phyloP scores from a whole-genome alignment of 2,797 vertebrate genomes.

The Cottoperca gobio region DNA sequence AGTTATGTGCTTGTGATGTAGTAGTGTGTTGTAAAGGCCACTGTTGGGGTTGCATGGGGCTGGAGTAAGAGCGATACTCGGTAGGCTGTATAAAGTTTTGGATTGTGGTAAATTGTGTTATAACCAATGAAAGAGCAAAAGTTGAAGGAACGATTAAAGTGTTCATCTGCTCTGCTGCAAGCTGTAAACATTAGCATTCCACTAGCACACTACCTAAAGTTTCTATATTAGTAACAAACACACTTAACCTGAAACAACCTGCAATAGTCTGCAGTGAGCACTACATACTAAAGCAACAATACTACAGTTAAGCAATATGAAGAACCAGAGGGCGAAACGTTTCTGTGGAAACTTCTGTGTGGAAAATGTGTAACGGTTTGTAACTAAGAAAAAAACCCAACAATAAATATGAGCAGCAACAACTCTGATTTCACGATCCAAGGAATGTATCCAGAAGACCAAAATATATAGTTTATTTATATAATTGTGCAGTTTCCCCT shows the following conservation, averaged over 20 bases:
- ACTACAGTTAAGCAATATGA: background rate
- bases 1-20: background rate
- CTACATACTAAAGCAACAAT: background rate
- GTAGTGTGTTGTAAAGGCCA: no score
- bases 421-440: background rate
- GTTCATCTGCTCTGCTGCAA: no score
- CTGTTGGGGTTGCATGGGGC: no score
- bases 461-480: background rate
- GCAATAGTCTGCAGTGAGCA: background rate
- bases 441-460: background rate
- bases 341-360: background rate
- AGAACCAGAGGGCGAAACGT: background rate
- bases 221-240: background rate
- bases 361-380: background rate
- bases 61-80: no score
- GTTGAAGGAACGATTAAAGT: no score
- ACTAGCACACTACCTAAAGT: no score
- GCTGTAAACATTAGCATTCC: no score
- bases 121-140: no score
- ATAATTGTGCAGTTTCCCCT: slow-evolving; percentile 18
- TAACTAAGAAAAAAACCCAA: background rate
- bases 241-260: background rate
- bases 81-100: no score
- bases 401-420: background rate
- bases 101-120: no score